phyloP scores from a whole-genome alignment of 2,888 invertebrate species.

The Drosophila ochracea region DNA sequence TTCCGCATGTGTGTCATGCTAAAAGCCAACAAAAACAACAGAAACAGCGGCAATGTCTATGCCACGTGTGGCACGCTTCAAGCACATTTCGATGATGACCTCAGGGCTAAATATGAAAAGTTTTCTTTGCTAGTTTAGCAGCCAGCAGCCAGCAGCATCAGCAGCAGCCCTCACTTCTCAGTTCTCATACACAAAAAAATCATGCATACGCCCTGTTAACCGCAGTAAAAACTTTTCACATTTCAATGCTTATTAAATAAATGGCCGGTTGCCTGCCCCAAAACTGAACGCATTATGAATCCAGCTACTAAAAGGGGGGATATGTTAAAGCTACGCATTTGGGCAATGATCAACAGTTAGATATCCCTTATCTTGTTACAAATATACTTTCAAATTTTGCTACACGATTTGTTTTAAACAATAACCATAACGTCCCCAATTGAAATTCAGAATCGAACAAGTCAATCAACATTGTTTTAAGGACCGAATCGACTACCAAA shows the following conservation, averaged over 20 bases:
- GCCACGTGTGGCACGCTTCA: constrained; percentile 57
- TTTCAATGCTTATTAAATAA: constrained; percentile 77
- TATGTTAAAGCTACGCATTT: rapidly evolving
- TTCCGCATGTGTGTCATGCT: constrained; percentile 7
- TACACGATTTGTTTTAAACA: rapidly evolving
- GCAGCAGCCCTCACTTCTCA: neutral
- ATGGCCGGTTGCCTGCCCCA: constrained; percentile 31
- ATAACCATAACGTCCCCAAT: neutral
- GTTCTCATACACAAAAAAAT: constrained; percentile 38
- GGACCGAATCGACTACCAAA: neutral
- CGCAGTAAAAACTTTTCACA: constrained; percentile 67
- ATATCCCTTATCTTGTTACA: neutral
- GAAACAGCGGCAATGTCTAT: constrained; percentile 37
- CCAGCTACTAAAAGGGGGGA: neutral
- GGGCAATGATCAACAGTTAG: constrained; percentile 19
- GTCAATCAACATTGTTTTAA: neutral
- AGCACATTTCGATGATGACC: constrained; percentile 36
- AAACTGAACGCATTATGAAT: neutral
- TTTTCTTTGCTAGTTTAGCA: neutral
- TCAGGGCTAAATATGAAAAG: constrained; percentile 27
- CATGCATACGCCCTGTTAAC: constrained; percentile 49
- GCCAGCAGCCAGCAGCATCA: neutral
- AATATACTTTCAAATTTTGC: neutral
- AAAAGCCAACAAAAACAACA: neutral
- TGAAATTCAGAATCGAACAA: neutral